Percentiles rank a stretch among this genome's conserved stretches.
Conservation (phyloP, 2,888 invertebrate species). For the Thelaira solivaga region DNA sequence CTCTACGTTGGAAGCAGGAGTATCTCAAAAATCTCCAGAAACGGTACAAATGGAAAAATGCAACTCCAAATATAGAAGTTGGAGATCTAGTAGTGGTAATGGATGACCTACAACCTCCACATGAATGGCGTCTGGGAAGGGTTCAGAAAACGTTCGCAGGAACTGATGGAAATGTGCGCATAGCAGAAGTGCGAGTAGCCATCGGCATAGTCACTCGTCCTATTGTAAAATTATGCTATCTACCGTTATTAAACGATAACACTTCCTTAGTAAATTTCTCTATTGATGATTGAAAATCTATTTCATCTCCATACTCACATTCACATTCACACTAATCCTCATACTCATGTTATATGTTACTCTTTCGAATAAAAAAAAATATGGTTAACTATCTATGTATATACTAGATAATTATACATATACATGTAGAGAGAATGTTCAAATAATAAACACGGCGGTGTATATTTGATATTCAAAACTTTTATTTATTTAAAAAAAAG, state of each 20-base stretch:
- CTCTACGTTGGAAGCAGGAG: constrained; percentile 36
- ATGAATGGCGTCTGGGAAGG: constrained; percentile 27
- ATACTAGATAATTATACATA: too few species aligned
- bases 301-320: not conserved
- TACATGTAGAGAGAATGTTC: too few species aligned
- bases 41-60: constrained; percentile 25
- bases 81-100: constrained; percentile 20
- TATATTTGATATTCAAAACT: too few species aligned
- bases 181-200: not conserved
- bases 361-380: too few species aligned
- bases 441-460: too few species aligned
- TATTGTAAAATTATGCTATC: not conserved
- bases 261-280: not conserved
- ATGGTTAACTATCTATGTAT: too few species aligned
- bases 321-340: too few species aligned
- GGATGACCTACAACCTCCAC: constrained; percentile 27
- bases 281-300: not conserved
- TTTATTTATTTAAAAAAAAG: too few species aligned
- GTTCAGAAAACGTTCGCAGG: not conserved
- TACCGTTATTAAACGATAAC: not conserved
- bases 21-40: constrained; percentile 18
- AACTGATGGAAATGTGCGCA: not conserved
- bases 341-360: too few species aligned
- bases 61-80: not conserved
- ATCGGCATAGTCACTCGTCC: not conserved